Evolutionary conservation across 2,113 vertebrate species (phyloP).

Genomic region (Colaptes auratus): DNA sequence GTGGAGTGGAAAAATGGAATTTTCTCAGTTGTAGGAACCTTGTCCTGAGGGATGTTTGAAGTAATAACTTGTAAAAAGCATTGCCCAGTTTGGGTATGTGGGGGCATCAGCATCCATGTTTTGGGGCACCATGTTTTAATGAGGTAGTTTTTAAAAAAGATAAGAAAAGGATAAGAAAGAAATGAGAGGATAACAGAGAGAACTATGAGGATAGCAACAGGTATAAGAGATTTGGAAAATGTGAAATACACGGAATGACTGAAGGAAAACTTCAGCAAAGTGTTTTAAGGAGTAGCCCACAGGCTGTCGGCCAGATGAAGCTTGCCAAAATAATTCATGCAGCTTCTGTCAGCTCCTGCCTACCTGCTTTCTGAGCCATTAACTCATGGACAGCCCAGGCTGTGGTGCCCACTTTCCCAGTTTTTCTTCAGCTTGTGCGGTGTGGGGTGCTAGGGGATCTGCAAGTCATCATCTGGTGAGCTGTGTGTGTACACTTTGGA

Average conservation of each 20-base stretch:
- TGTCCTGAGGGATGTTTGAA: neutral
- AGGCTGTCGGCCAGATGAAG: neutral
- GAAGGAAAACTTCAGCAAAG: slow-evolving; percentile 7
- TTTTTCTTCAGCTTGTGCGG: neutral
- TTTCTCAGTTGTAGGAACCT: neutral
- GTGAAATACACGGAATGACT: neutral
- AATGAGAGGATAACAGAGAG: neutral
- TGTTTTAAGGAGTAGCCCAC: neutral
- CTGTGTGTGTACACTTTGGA: fast-evolving
- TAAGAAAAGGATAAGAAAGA: neutral
- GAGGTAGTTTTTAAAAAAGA: neutral
- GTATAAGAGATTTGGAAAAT: neutral
- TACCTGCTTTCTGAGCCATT: neutral
- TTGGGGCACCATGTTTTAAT: neutral
- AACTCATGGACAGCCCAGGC: neutral
- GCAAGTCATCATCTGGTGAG: neutral
- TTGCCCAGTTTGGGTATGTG: neutral
- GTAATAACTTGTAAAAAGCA: neutral
- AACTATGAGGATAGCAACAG: neutral
- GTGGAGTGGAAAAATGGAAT: neutral
- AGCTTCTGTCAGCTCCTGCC: neutral
- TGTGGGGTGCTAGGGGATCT: neutral
- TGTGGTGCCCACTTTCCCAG: neutral
- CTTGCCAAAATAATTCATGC: neutral
- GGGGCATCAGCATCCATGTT: neutral